phyloP scores from a whole-genome alignment of 2,113 vertebrate genomes.

The Panurus biarmicus region DNA sequence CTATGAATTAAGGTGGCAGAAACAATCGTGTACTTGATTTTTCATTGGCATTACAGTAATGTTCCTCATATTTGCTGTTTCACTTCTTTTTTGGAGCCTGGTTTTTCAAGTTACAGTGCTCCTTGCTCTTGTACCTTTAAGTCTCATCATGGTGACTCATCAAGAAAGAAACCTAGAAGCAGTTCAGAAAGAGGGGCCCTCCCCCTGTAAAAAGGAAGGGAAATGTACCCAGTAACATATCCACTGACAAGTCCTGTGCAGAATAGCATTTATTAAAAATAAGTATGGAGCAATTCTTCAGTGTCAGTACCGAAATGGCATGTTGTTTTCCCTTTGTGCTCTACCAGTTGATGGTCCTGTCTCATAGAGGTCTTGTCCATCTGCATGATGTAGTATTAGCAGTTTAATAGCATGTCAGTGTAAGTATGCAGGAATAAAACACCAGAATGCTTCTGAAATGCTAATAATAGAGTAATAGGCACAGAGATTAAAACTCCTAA shows the following conservation, averaged over 20 bases:
- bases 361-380: background rate
- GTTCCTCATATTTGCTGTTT: background rate
- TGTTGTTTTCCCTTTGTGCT: background rate
- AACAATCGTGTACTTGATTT: background rate
- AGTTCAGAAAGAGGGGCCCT: constrained; percentile 7
- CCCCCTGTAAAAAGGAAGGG: background rate
- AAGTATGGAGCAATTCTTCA: background rate
- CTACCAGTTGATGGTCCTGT: background rate
- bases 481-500: background rate
- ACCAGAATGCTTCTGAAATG: background rate
- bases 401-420: background rate
- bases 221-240: background rate
- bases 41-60: background rate
- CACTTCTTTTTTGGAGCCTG: background rate
- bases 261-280: background rate
- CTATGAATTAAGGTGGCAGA: background rate
- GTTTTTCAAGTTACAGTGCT: background rate
- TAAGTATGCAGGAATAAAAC: background rate
- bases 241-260: background rate
- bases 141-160: background rate
- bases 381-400: background rate
- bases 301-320: background rate
- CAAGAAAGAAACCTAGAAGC: constrained; percentile 22
- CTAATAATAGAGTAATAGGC: background rate
- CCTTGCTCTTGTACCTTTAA: background rate